phyloP scores from a whole-genome alignment of 2,113 vertebrate species.

The Pongo abelii region DNA sequence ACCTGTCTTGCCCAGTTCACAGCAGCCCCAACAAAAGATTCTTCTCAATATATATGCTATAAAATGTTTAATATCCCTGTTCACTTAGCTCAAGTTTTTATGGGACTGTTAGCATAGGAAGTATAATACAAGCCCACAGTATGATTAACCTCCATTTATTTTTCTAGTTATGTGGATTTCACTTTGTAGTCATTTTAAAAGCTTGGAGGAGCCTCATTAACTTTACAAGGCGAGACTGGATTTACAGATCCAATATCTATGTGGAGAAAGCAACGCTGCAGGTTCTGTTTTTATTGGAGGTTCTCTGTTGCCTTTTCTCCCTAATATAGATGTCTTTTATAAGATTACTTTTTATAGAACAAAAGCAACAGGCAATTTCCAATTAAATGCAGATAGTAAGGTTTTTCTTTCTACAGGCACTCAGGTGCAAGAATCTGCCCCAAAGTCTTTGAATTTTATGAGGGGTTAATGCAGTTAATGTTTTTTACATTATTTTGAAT shows the following conservation, averaged over 20 bases:
- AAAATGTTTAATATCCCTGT: slow-evolving; percentile 65
- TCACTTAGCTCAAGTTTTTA: slow-evolving; percentile 62
- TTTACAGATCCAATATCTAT: slow-evolving; percentile 80
- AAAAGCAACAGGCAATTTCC: slow-evolving; percentile 62
- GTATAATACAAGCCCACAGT: slow-evolving; percentile 53
- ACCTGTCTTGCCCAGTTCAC: background rate
- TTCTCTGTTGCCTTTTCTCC: slow-evolving; percentile 54
- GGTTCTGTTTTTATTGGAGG: slow-evolving; percentile 72
- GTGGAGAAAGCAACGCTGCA: slow-evolving; percentile 42
- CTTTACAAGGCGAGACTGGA: slow-evolving; percentile 80
- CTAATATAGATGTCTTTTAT: slow-evolving; percentile 71
- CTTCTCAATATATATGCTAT: slow-evolving; percentile 31
- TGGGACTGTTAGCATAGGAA: slow-evolving; percentile 51
- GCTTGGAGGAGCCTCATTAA: slow-evolving; percentile 72
- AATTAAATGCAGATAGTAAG: slow-evolving; percentile 56
- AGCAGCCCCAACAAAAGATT: background rate
- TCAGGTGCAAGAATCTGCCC: background rate
- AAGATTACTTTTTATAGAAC: slow-evolving; percentile 74
- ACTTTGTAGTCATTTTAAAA: slow-evolving; percentile 72
- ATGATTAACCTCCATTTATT: slow-evolving; percentile 73
- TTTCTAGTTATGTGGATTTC: slow-evolving; percentile 52
- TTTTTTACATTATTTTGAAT: slow-evolving; percentile 63
- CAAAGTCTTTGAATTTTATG: slow-evolving; percentile 30
- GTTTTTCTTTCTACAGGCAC: slow-evolving; percentile 12
- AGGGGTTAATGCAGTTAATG: background rate